These are phyloP conservation scores for Herpetotheres cachinnans DNA, from an alignment of 2,113 vertebrate species.

Conservation along the genomic window DNA sequence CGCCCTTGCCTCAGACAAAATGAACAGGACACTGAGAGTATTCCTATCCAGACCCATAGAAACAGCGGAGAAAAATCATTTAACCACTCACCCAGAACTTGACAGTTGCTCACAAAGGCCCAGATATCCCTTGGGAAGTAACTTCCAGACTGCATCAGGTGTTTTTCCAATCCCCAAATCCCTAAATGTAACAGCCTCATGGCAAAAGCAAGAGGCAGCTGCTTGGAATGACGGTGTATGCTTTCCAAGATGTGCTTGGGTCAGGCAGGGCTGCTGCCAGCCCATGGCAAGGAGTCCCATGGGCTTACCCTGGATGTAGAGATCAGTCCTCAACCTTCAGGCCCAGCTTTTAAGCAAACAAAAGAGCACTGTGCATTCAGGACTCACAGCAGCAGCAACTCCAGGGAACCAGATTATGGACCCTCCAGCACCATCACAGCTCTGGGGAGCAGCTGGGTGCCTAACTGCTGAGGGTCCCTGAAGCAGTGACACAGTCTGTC, in stretches of 20 bases:
- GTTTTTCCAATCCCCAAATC: background rate
- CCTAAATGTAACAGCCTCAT: background rate
- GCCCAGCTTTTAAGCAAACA: background rate
- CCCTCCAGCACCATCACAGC: background rate
- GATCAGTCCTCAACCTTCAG: background rate
- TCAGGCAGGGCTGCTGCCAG: background rate
- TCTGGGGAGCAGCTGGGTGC: background rate
- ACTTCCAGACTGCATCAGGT: background rate
- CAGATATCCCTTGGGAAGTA: background rate
- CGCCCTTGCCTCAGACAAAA: background rate
- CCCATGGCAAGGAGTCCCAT: background rate
- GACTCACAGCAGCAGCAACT: background rate
- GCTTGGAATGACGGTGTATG: accelerated
- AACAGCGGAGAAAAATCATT: background rate
- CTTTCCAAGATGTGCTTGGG: background rate
- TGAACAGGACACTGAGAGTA: background rate
- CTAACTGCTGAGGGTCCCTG: background rate
- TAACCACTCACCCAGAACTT: background rate
- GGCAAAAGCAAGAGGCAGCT: background rate
- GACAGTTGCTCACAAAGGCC: background rate
- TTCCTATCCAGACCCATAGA: background rate
- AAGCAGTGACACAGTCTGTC: background rate
- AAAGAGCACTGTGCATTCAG: background rate
- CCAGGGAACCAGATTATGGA: background rate
- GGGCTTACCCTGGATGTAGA: background rate